These are phyloP conservation scores for Tretioscincus oriximinensis DNA, from an alignment of 2,113 vertebrate genomes.

Conservation along the genomic window DNA sequence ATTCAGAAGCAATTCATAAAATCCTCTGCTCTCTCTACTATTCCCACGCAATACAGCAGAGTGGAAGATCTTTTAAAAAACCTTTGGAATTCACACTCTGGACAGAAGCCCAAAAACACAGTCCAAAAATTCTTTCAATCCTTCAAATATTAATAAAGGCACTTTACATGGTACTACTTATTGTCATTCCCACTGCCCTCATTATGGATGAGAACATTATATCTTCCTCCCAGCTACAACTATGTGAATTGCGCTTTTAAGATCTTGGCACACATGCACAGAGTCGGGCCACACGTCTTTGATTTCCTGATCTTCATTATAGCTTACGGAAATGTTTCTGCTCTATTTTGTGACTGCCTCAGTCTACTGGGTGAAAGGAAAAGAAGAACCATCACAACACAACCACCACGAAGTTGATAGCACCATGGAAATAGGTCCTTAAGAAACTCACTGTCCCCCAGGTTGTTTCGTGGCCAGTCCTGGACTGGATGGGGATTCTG, in stretches of 20 bases:
- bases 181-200: not conserved
- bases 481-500: too few species aligned
- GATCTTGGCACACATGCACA: not conserved
- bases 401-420: not conserved
- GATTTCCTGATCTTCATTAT: too few species aligned
- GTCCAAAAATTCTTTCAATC: not conserved
- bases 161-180: not conserved
- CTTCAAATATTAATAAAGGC: not conserved
- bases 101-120: not conserved
- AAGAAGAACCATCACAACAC: not conserved
- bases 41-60: too few species aligned
- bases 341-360: not conserved
- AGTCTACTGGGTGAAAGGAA: too few species aligned
- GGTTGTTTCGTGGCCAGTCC: too few species aligned
- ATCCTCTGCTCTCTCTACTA: not conserved
- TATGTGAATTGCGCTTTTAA: slow-evolving; percentile 2
- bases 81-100: not conserved
- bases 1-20: not conserved
- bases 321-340: not conserved
- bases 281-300: not conserved
- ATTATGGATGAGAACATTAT: not conserved
- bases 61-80: not conserved
- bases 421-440: not conserved
- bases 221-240: not conserved
- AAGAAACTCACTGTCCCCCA: too few species aligned